Conservation (phyloP, 1,140 invertebrate genomes). For the Drosophila erecta region DNA sequence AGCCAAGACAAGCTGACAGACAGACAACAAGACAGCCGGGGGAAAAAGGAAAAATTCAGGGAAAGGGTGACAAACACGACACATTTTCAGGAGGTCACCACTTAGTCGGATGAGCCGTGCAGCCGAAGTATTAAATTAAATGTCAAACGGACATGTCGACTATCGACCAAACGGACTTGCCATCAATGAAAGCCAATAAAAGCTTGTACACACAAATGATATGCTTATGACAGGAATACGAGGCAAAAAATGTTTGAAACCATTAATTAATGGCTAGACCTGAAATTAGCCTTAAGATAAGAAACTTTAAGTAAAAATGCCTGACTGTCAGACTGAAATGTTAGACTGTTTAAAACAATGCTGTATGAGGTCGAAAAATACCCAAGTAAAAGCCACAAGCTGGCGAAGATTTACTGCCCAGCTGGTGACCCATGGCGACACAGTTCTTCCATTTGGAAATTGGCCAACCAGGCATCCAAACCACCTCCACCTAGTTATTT, state of each 20-base stretch:
- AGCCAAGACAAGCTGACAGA: conserved; percentile 13
- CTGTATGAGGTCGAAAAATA: background rate
- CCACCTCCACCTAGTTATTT: conserved; percentile 16
- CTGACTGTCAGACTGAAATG: too few relatives aligned
- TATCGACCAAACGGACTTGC: conserved; percentile 40
- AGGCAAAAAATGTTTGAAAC: too few relatives aligned
- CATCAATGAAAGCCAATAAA: conserved; percentile 10
- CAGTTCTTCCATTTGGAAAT: conserved; percentile 27
- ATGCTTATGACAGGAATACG: background rate
- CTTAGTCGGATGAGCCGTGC: conserved; percentile 16
- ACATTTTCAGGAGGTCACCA: conserved; percentile 24
- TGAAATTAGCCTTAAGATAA: too few relatives aligned
- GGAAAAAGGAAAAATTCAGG: background rate
- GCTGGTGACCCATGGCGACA: conserved; percentile 3
- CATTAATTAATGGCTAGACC: too few relatives aligned
- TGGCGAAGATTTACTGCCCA: conserved; percentile 24
- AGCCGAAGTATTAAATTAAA: conserved; percentile 32
- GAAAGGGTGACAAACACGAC: conserved; percentile 30
- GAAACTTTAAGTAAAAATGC: too few relatives aligned
- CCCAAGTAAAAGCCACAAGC: background rate
- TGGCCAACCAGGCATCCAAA: conserved; percentile 6
- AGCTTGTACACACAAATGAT: background rate
- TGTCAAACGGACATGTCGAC: conserved; percentile 33
- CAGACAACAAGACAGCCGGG: background rate
- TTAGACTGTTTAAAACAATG: too few relatives aligned